Evolutionary conservation across 2,113 vertebrate species (phyloP), one percentile per base, ranked within the genome.

Genomic region (Perccottus glenii): DNA sequence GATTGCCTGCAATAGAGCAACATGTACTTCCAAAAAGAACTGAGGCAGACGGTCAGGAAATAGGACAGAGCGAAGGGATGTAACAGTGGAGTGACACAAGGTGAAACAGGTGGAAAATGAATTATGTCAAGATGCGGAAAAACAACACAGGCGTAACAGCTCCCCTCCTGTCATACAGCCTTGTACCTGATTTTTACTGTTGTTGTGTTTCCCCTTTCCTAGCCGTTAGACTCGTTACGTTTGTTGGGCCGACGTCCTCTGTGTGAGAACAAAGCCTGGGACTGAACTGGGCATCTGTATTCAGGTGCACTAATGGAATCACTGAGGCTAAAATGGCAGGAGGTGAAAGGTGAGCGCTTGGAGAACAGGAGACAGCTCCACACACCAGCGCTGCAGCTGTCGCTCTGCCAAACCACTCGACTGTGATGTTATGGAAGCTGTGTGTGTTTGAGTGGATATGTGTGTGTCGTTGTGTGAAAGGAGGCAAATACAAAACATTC

Each of bases 291-390:
- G 80, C 76, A 83, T 90, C 83, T 88, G 84, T 87, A 87, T 89
- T 85, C 85, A 85, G 85, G 77, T 87, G 87, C 80, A 81, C 81
- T 88, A 87, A 91, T 89, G 85, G 82, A 91, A 86, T 88, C 88
- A 91, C 86, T 88, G 85, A 88, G 88, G 85, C 88, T 90, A 87
- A 90, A 90, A 91, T 91, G 89, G 88, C 85, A 87, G 84, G 76
- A 81, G 88, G 87, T 91, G 85, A 89, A 87, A 91, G 89, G 88
- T 87, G 85, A 87, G 77, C 75, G 78, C 83, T 81, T 85, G 83
- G 76, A 88, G 87, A 86, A 78, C 74, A 83, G 77, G 71, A 82
- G 71, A 80, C 73, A 79, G 84, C 79, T 81, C 75, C 80, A 79
- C 80, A 79, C 82, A 81, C 80, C 81, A 64, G 76, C 67, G 74